Evolutionary conservation across 2,113 vertebrate species (phyloP).

Genomic region (Sitta europaea): DNA sequence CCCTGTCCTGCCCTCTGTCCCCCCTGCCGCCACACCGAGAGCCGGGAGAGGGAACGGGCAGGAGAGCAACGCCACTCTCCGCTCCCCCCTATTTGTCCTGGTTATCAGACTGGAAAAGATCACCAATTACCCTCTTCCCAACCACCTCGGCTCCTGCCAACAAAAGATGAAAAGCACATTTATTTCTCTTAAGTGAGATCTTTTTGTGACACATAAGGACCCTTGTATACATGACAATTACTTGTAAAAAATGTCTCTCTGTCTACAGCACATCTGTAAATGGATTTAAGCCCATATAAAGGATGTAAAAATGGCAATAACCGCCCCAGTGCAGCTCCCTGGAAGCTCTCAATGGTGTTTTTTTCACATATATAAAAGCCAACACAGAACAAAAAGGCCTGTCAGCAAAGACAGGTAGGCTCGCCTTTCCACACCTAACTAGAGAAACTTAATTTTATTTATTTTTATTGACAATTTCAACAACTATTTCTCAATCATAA

Average conservation of each 20-base stretch:
- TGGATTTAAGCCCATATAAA: slow-evolving; percentile 45
- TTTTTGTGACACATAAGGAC: slow-evolving; percentile 49
- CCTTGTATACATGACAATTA: slow-evolving; percentile 46
- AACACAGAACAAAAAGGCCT: slow-evolving; percentile 58
- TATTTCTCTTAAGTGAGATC: slow-evolving; percentile 58
- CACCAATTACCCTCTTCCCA: slow-evolving; percentile 38
- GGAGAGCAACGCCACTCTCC: background rate
- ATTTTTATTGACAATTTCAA: slow-evolving; percentile 68
- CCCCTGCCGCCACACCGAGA: background rate
- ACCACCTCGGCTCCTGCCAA: slow-evolving; percentile 22
- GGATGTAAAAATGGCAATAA: slow-evolving; percentile 26
- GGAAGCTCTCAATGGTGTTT: slow-evolving; percentile 33
- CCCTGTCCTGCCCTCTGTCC: too few species aligned
- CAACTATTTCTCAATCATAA: slow-evolving; percentile 66
- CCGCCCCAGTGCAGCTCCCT: background rate
- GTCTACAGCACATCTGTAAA: slow-evolving; percentile 39
- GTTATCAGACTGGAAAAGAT: slow-evolving; percentile 64
- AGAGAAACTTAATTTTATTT: slow-evolving; percentile 64
- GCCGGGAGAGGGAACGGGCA: background rate
- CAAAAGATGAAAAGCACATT: slow-evolving; percentile 59
- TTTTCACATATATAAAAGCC: slow-evolving; percentile 56
- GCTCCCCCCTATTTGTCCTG: background rate
- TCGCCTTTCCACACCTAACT: slow-evolving; percentile 16
- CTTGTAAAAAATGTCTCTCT: slow-evolving; percentile 55
- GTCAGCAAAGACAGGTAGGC: slow-evolving; percentile 31